Base-by-base conservation (phyloP, 2,888 invertebrate species). In the Monochamus alternatus region DNA sequence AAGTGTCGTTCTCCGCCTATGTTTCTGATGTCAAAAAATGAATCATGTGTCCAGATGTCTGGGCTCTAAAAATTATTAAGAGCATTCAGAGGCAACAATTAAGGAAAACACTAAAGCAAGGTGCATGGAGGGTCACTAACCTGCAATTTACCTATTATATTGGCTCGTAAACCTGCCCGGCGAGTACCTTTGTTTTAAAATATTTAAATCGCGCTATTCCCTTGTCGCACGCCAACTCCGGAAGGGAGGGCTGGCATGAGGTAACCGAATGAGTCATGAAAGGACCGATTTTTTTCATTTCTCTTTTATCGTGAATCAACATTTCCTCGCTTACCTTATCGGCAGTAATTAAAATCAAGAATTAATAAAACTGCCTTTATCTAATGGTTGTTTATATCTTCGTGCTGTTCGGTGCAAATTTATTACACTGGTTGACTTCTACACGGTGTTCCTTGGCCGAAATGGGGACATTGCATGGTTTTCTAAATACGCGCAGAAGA, bases 101-200 rank as follows among this genome's bases (percentile, higher is more conserved):
- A 58, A 58, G 22, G 43, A 22, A 59, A 59, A 58, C 22, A 68
- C 58, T 52, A 58, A 43, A 43, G 32, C 58, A 68, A 68, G 43
- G 68, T 68, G 51, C 68, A 32, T 14, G 4, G n/a, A 58, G 38
- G 68, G 68, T 68, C 68, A 68, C 14, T 68, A 68, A 68, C 68
- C 68, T 68, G 14, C 38, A 68, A 68, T 58, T 68, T 68, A 68
- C 59, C 68, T 68, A 68, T 52, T 68, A 55, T 58, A 68, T 58
- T 22, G 68, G 22, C 43, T 59, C 51, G 58, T 68, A 68, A 68
- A 68, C 47, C 30, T 64, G 64, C 30, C 3, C 22, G 14, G 68
- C 55, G 58, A 68, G 58, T 66, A 32, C 59, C 12, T 68, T 68
- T 58, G 68, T 68, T 68, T 68, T 43, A 58, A 68, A 68, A 68